Percentiles rank a stretch among this genome's conserved stretches.
These are phyloP conservation scores for Oostethus manadensis DNA, from an alignment of 2,113 vertebrate genomes.

Conservation along the genomic window DNA sequence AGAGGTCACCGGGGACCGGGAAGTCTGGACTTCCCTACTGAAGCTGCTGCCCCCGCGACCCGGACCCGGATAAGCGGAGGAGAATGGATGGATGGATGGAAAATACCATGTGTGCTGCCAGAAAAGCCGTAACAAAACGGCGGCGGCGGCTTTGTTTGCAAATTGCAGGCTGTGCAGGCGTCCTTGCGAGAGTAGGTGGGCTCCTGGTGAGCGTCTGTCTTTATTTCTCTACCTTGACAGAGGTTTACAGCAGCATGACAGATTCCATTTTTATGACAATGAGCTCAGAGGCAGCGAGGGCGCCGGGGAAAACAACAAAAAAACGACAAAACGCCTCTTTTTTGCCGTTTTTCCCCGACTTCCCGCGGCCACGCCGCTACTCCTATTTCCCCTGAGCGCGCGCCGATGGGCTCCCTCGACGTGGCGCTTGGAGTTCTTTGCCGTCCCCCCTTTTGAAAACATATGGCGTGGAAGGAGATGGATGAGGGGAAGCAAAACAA, in stretches of 20 bases:
- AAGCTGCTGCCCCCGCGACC: too few species aligned
- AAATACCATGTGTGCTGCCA: conserved; percentile 8
- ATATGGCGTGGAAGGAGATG: conserved; percentile 36
- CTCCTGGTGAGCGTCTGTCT: conserved; percentile 28
- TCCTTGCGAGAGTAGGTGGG: conserved; percentile 35
- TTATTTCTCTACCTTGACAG: conserved; percentile 47
- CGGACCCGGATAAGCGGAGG: too few species aligned
- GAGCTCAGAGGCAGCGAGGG: conserved; percentile 49
- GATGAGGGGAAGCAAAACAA: conserved; percentile 22
- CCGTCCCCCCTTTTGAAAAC: conserved; percentile 49
- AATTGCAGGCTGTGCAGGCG: conserved; percentile 28
- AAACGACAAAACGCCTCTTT: conserved; percentile 57
- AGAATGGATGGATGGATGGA: too few species aligned
- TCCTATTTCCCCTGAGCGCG: conserved; percentile 67
- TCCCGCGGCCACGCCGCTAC: conserved; percentile 36
- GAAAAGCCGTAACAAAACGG: conserved; percentile 7
- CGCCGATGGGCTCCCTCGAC: conserved; percentile 48
- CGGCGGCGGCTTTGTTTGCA: conserved; percentile 25
- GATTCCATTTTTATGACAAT: conserved; percentile 65
- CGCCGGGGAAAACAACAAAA: conserved; percentile 15
- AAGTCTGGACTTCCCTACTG: too few species aligned
- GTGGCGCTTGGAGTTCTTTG: conserved; percentile 61
- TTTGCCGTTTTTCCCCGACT: conserved; percentile 50
- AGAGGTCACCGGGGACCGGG: too few species aligned
- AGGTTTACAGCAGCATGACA: conserved; percentile 40